phyloP scores from a whole-genome alignment of 2,797 vertebrate species.

The Gambelia wislizenii region DNA sequence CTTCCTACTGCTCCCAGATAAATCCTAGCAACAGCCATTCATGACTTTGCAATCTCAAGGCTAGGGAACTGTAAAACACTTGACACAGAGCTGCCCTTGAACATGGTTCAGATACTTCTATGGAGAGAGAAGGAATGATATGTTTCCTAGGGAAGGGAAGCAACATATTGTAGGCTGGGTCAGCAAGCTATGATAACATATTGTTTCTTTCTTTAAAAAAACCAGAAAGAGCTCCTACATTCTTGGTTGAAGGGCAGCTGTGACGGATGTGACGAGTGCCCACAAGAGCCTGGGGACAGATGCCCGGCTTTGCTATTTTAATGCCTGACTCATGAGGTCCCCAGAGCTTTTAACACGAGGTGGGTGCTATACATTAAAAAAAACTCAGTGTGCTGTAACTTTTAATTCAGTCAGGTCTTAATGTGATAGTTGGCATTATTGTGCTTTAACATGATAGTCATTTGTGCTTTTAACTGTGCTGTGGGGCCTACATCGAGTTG shows the following conservation, averaged over 20 bases:
- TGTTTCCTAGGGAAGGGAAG: background rate
- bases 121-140: background rate
- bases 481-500: too few relatives aligned
- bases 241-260: background rate
- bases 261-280: background rate
- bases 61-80: too few relatives aligned
- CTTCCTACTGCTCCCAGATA: background rate
- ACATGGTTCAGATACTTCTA: background rate
- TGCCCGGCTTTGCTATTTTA: background rate
- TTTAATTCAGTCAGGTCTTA: background rate
- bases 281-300: background rate
- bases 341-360: background rate
- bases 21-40: constrained; percentile 28
- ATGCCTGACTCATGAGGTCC: too few relatives aligned
- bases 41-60: constrained; percentile 11
- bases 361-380: too few relatives aligned
- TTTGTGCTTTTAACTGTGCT: background rate
- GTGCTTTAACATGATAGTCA: background rate
- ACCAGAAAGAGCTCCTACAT: background rate
- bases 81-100: background rate
- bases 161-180: too few relatives aligned
- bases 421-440: background rate
- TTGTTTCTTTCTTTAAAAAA: background rate
- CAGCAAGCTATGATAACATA: background rate
- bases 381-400: background rate